These are phyloP conservation scores for Actinopyga echinites DNA, from an alignment of 53 echinoderm and acorn worm genomes.

Conservation along the genomic window DNA sequence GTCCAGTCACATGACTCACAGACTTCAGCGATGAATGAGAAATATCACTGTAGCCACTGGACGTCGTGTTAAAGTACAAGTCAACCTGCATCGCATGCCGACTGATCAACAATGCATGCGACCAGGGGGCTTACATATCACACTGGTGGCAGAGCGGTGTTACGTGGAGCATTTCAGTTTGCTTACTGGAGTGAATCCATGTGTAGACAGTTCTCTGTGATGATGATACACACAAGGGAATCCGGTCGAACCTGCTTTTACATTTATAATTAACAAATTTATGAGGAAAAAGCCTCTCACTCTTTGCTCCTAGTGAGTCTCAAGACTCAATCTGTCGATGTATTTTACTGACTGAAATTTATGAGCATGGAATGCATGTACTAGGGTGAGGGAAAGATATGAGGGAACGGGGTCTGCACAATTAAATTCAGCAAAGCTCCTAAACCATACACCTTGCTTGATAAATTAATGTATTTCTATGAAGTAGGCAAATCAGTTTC, in stretches of 20 bases:
- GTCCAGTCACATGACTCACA: slow-evolving; percentile 28
- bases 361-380: too few species aligned
- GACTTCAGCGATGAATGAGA: neutral
- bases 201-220: neutral
- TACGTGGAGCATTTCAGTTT: neutral
- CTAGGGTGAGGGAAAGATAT: too few species aligned
- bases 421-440: too few species aligned
- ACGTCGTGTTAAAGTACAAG: neutral
- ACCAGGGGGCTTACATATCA: too few species aligned
- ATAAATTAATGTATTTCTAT: too few species aligned
- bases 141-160: neutral
- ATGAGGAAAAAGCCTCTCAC: neutral
- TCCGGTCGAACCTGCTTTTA: neutral
- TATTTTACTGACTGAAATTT: too few species aligned
- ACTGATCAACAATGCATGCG: too few species aligned
- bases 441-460: too few species aligned
- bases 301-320: too few species aligned
- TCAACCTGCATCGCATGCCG: neutral
- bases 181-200: slow-evolving; percentile 6
- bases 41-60: slow-evolving; percentile 2
- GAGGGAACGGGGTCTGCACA: too few species aligned
- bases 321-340: too few species aligned
- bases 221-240: neutral
- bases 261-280: slow-evolving; percentile 27
- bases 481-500: too few species aligned